A percentile compares a stretch with the other conserved stretches of the same genome.
Conservation (phyloP, 2,888 invertebrate species). For the Anodontia alba region DNA sequence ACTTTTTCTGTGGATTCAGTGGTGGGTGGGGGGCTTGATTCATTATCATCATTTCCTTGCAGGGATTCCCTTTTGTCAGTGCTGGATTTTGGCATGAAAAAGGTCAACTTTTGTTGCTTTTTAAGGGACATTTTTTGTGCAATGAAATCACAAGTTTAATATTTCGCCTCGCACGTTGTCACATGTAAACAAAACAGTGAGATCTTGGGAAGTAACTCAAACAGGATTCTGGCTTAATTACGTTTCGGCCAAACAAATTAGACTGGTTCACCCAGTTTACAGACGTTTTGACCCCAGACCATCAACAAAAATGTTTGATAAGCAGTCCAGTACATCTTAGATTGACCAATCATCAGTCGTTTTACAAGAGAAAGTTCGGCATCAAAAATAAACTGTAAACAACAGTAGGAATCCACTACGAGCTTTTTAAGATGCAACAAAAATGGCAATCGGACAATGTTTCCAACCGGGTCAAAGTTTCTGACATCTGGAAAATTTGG, state of each 20-base stretch:
- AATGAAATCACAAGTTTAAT: neutral
- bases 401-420: neutral
- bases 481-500: slow-evolving; percentile 11
- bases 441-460: neutral
- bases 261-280: neutral
- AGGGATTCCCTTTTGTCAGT: too few species aligned
- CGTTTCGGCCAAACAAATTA: neutral
- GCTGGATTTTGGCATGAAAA: neutral
- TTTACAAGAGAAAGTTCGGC: neutral
- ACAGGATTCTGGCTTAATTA: too few species aligned
- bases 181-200: neutral
- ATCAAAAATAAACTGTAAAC: neutral
- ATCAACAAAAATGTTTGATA: neutral
- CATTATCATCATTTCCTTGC: too few species aligned
- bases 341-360: neutral
- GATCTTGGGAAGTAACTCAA: neutral
- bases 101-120: neutral
- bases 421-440: too few species aligned
- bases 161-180: neutral
- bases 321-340: neutral
- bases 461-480: neutral
- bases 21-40: too few species aligned
- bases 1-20: neutral
- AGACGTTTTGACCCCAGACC: neutral
- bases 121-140: neutral